Conservation (phyloP, 2,113 vertebrate genomes). For the Actinemys pallida region DNA sequence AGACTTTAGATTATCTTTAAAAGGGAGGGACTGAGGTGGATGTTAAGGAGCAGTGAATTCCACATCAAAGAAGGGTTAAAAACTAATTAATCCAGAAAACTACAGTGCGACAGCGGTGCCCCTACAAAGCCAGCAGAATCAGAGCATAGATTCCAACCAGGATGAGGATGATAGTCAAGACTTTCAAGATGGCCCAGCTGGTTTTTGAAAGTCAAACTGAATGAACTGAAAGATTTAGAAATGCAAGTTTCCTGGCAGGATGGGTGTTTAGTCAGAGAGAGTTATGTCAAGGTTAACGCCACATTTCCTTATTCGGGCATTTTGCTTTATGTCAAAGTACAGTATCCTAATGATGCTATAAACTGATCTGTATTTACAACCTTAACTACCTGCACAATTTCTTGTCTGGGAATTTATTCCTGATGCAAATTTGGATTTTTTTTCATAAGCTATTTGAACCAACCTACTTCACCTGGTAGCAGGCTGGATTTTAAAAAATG, state of each 20-base stretch:
- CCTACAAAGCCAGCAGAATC: neutral
- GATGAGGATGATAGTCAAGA: neutral
- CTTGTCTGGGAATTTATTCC: neutral
- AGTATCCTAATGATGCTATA: neutral
- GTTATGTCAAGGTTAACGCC: neutral
- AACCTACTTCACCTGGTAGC: neutral
- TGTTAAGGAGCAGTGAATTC: neutral
- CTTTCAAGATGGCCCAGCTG: neutral
- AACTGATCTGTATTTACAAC: neutral
- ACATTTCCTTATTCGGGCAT: neutral
- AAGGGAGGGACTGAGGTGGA: accelerated
- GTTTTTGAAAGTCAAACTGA: neutral
- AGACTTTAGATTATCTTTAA: neutral
- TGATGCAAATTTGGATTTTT: accelerated
- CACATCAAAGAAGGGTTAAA: accelerated
- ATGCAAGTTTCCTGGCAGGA: neutral
- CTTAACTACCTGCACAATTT: neutral
- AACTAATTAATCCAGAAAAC: accelerated
- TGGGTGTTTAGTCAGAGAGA: neutral
- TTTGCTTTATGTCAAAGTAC: neutral
- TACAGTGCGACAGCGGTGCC: neutral
- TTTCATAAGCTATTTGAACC: neutral
- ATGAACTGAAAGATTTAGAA: neutral
- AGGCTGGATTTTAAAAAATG: neutral
- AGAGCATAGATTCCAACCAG: accelerated